phyloP scores from a whole-genome alignment of 2,113 vertebrate genomes.

The Coptodon rendalli region DNA sequence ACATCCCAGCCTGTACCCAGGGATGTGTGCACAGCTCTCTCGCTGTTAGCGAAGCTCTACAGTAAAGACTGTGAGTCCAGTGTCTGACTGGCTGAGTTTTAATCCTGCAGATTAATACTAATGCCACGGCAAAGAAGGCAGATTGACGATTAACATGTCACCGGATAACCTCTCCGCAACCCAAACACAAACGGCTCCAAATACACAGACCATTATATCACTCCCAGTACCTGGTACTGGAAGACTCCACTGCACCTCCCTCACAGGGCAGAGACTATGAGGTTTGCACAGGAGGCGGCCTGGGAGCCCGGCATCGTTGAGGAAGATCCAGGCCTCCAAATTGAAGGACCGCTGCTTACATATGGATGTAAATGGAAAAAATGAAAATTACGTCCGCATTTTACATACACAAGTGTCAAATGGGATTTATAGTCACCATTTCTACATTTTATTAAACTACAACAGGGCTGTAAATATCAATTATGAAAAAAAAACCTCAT shows the following conservation, averaged over 20 bases:
- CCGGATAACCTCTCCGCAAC: slow-evolving; percentile 65
- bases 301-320: background rate
- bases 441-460: background rate
- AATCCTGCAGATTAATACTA: slow-evolving; percentile 68
- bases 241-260: slow-evolving; percentile 35
- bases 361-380: background rate
- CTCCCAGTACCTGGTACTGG: slow-evolving; percentile 54
- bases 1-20: background rate
- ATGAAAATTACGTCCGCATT: background rate
- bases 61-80: slow-evolving; percentile 41
- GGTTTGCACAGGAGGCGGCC: background rate
- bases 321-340: slow-evolving; percentile 11
- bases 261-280: background rate
- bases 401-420: background rate
- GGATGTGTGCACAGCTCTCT: background rate
- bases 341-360: background rate
- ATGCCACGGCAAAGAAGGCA: slow-evolving; percentile 61
- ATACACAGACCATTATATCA: slow-evolving; percentile 58
- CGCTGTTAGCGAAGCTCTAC: background rate
- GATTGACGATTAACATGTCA: slow-evolving; percentile 76
- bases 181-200: slow-evolving; percentile 62
- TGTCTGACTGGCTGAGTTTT: slow-evolving; percentile 51
- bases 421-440: background rate
- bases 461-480: background rate
- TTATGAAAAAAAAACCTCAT: background rate